A percentile compares a stretch with the other conserved stretches of the same genome.
Conservation (phyloP, 2,888 invertebrate species). For the Sympetrum striolatum region DNA sequence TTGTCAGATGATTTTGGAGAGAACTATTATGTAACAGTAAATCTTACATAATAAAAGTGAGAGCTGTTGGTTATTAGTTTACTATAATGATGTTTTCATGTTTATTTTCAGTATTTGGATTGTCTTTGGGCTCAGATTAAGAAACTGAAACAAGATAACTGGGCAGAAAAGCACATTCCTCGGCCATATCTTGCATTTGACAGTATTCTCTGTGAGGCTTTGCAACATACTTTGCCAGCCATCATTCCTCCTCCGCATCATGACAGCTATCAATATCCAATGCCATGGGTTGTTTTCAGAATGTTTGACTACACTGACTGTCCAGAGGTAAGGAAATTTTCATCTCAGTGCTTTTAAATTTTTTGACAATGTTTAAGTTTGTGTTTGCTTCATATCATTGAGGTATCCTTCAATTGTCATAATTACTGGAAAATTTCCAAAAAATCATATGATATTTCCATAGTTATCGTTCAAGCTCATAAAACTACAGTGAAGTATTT, state of each 20-base stretch:
- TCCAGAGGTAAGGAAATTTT: constrained; percentile 71
- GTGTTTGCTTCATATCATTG: neutral
- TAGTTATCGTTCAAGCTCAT: too few relatives aligned
- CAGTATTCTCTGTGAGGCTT: constrained; percentile 90
- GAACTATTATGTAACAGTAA: too few relatives aligned
- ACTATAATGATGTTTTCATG: neutral
- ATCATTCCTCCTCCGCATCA: constrained; percentile 94
- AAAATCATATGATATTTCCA: too few relatives aligned
- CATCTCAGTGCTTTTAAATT: neutral
- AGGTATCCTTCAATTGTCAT: too few relatives aligned
- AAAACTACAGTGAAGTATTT: too few relatives aligned
- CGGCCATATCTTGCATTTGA: constrained; percentile 96
- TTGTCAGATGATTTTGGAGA: too few relatives aligned
- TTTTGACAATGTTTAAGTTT: neutral
- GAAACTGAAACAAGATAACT: constrained; percentile 90
- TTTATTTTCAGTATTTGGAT: constrained; percentile 76
- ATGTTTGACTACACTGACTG: constrained; percentile 99
- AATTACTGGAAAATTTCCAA: too few relatives aligned
- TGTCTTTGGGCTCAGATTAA: constrained; percentile 95
- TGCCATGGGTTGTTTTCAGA: constrained; percentile 92
- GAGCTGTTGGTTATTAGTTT: too few relatives aligned
- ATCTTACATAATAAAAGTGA: too few relatives aligned
- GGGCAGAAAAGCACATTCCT: constrained; percentile 96
- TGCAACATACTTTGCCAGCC: constrained; percentile 92
- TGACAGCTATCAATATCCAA: constrained; percentile 87